Base-by-base conservation (phyloP, 2,113 vertebrate genomes). In the Heterotilapia buettikoferi region DNA sequence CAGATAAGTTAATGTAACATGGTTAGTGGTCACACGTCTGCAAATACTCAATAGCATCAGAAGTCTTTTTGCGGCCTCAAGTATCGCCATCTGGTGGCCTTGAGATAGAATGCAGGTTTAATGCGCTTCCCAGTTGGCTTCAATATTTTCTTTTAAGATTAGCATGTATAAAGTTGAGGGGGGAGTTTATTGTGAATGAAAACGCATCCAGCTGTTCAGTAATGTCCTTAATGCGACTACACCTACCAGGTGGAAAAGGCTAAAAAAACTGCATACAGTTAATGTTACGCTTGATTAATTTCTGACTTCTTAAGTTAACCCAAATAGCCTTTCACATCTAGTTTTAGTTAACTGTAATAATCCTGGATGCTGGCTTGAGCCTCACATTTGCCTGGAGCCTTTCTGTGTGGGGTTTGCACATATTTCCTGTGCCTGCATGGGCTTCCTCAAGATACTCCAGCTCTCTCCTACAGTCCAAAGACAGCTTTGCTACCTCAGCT, bases 131-230 rank as follows among this genome's bases (percentile, higher is more conserved):
- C 59, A 11, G 2, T 63, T 63, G 2, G 29, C 61, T 66, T 66
- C 61, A 6, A 21, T 56, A 3, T 3, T 56, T 82, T 84, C 78
- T 8, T 68, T 11, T 21, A 7, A 54, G 92, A 86, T 68, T 52
- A 8, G 45, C 31, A 5, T 81, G 50, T 56, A 66, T 88, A 7
- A 38, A 87, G 53, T 84, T 29, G 56, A 84, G 61, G 59, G 84
- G 38, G 14, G 88, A 71, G 33, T 86, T 84, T 14, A 31, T 88
- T 7, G 89, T 94, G 53, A 88, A 90, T 12, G 90, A 94, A 71
- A 86, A 38, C 88, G 87, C 68, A 29, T 93, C 21, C 56, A 82
- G 85, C 5, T 93, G 84, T 90, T 71, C 6, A 2, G 92, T 68
- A 19, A 31, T 88, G 91, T 52, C 71, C 66, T 19, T 52, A 85